These are phyloP conservation scores for Podocnemis expansa DNA, from an alignment of 2,113 vertebrate genomes.

Conservation along the genomic window DNA sequence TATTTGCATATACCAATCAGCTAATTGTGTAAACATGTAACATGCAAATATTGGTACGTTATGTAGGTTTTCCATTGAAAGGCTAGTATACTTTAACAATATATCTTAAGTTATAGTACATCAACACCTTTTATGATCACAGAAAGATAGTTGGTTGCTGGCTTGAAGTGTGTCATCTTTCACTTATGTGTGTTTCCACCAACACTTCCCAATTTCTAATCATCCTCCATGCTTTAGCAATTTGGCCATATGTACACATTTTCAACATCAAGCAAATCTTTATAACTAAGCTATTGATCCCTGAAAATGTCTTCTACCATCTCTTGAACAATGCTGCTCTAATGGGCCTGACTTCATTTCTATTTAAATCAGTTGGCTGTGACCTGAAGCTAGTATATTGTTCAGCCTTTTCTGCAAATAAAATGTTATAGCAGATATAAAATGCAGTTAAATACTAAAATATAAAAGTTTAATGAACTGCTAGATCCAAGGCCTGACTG, in stretches of 20 bases:
- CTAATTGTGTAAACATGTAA: background rate
- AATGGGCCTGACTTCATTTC: background rate
- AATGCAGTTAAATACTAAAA: background rate
- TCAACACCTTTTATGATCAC: background rate
- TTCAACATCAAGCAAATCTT: background rate
- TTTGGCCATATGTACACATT: background rate
- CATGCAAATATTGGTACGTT: background rate
- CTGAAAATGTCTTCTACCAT: background rate
- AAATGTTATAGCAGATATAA: background rate
- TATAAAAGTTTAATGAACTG: background rate
- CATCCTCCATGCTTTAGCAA: background rate
- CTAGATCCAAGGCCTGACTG: background rate
- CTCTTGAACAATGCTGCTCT: background rate
- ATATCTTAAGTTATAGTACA: background rate
- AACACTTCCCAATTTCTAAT: background rate
- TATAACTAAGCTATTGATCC: background rate
- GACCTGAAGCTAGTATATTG: background rate
- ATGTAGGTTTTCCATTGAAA: background rate
- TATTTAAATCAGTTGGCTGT: background rate
- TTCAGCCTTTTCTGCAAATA: background rate
- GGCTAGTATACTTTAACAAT: background rate
- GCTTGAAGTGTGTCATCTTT: background rate
- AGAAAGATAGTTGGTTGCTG: background rate
- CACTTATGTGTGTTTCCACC: background rate
- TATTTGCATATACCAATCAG: background rate